Base-by-base conservation (phyloP, 1,140 invertebrate species). In the Euglossa dilemma region DNA sequence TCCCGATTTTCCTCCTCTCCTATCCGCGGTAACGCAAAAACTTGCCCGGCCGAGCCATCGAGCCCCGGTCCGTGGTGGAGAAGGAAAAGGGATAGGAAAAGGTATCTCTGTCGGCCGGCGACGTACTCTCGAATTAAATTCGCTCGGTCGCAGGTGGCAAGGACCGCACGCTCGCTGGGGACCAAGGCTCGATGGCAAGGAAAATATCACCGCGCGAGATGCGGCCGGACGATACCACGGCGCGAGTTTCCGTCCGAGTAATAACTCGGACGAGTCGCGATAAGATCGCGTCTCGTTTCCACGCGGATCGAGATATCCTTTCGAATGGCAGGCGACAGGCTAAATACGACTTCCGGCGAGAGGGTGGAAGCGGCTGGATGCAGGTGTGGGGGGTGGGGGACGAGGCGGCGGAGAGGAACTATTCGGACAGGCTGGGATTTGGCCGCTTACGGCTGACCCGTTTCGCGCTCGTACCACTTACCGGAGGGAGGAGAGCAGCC, bases 371-470 rank as follows among this genome's bases (percentile, higher is more conserved):
- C n/a, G n/a, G n/a, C n/a, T n/a, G n/a, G n/a, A n/a, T n/a, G n/a
- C n/a, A n/a, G n/a, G n/a, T n/a, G n/a, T n/a, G n/a, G n/a, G n/a
- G n/a, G n/a, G n/a, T n/a, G 64, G 69, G n/a, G 6, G 71, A 9
- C 70, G 43, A 64, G 9, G 23, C 12, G 43, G 57, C 47, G 61
- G 5, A n/a, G 47, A 71, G 5, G 59, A 28, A 25, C 25, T 18
- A 73, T 57, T 72, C 45, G 84, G 74, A 50, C 67, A 67, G 70
- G 54, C 84, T 69, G 80, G 79, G 88, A 88, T 88, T 88, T 83
- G 79, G 54, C 77, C 81, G 87, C 89, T 86, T 74, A 90, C 86
- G 86, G 85, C 82, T 90, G 89, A 90, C 89, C 89, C 84, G 87
- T 85, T 89, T 90, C 88, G 86, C 85, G 82, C 77, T 87, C 86